Conservation (phyloP, 2,797 vertebrate species). For the Rhinatrema bivittatum region DNA sequence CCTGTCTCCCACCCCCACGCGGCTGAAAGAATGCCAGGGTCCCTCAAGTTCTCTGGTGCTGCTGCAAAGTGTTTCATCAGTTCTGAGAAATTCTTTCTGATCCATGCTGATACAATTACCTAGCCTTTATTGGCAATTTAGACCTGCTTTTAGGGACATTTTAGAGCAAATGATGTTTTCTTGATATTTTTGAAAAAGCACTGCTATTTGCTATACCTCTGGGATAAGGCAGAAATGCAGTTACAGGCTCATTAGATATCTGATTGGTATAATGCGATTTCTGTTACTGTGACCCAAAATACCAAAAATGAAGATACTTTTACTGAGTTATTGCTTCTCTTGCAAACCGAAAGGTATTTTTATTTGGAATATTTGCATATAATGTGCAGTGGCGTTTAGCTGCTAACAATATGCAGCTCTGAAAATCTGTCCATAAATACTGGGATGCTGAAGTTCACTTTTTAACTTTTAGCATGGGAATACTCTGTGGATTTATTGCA, state of each 20-base stretch:
- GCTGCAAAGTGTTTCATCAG: constrained; percentile 56
- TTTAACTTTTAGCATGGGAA: constrained; percentile 26
- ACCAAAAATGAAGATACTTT: constrained; percentile 36
- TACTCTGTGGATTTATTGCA: constrained; percentile 19
- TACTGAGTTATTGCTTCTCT: constrained; percentile 21
- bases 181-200: constrained; percentile 63
- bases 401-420: constrained; percentile 6
- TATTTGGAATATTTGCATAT: constrained; percentile 33
- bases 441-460: constrained; percentile 26
- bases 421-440: constrained; percentile 33
- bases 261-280: constrained; percentile 57
- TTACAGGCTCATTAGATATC: constrained; percentile 66
- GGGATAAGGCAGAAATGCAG: constrained; percentile 67
- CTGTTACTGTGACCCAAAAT: constrained; percentile 43
- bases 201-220: constrained; percentile 64
- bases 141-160: constrained; percentile 73
- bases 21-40: too few relatives aligned
- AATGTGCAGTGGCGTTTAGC: constrained; percentile 27
- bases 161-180: constrained; percentile 74
- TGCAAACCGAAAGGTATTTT: constrained; percentile 20
- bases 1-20: too few relatives aligned
- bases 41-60: constrained; percentile 45
- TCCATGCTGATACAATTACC: constrained; percentile 76
- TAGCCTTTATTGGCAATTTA: constrained; percentile 74
- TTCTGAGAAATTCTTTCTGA: constrained; percentile 73